phyloP scores from a whole-genome alignment of 1,140 invertebrate genomes.

The Calosoma granatense region DNA sequence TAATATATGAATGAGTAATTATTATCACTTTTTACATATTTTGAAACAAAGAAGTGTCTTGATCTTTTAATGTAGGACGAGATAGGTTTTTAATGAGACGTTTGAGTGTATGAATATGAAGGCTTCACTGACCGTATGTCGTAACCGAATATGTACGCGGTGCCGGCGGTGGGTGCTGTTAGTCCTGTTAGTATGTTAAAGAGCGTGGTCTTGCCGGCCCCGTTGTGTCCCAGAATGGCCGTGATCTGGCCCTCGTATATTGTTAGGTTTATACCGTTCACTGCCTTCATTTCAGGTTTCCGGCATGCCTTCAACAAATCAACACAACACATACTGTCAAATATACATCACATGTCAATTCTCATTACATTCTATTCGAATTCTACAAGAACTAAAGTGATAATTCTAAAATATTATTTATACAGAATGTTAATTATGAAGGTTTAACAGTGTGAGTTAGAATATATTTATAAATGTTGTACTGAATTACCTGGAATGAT shows the following conservation, averaged over 20 bases:
- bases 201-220: slow-evolving; percentile 77
- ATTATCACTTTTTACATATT: too few relatives aligned
- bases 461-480: not conserved
- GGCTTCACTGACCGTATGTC: slow-evolving; percentile 51
- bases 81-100: too few relatives aligned
- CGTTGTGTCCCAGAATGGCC: slow-evolving; percentile 80
- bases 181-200: slow-evolving; percentile 81
- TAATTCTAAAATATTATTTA: too few relatives aligned
- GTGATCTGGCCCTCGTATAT: slow-evolving; percentile 79
- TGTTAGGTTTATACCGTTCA: slow-evolving; percentile 56
- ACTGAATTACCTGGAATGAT: slow-evolving; percentile 38
- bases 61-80: too few relatives aligned
- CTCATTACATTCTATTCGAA: too few relatives aligned
- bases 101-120: too few relatives aligned
- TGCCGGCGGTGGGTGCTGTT: slow-evolving; percentile 60
- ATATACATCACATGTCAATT: not conserved
- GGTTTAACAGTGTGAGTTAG: not conserved
- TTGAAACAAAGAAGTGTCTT: too few relatives aligned
- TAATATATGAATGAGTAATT: too few relatives aligned
- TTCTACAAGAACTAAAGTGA: too few relatives aligned
- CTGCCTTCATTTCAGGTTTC: slow-evolving; percentile 42
- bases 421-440: too few relatives aligned
- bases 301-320: slow-evolving; percentile 35
- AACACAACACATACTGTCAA: not conserved
- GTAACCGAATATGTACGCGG: slow-evolving; percentile 65